Evolutionary conservation across 2,888 invertebrate species (phyloP).

Genomic region (Mesodorylaimus sp.): DNA sequence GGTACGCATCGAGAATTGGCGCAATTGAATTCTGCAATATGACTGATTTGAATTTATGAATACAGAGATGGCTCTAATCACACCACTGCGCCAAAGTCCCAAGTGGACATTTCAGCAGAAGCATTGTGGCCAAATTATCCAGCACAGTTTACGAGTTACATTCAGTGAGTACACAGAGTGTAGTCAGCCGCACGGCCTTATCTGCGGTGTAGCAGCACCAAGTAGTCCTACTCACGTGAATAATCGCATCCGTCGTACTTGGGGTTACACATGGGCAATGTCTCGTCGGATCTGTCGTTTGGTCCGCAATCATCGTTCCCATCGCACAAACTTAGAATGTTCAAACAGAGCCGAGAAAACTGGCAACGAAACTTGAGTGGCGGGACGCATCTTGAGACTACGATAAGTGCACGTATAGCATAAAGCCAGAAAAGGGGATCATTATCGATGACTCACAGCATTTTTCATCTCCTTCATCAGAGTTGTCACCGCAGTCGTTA

Average conservation of each 20-base stretch:
- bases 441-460: slow-evolving; percentile 9
- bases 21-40: slow-evolving; percentile 15
- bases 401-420: too few relatives aligned
- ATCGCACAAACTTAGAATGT: slow-evolving; percentile 26
- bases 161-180: too few relatives aligned
- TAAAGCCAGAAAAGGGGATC: too few relatives aligned
- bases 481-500: slow-evolving; percentile 84
- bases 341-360: slow-evolving; percentile 23
- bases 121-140: too few relatives aligned
- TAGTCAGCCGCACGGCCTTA: too few relatives aligned
- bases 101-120: too few relatives aligned
- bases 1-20: slow-evolving; percentile 50
- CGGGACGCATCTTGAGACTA: slow-evolving; percentile 15
- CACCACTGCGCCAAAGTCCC: too few relatives aligned
- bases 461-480: slow-evolving; percentile 71
- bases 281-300: slow-evolving; percentile 38
- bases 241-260: background rate
- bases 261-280: slow-evolving; percentile 48
- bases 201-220: too few relatives aligned
- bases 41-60: too few relatives aligned
- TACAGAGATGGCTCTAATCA: too few relatives aligned
- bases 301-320: slow-evolving; percentile 27
- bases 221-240: too few relatives aligned
- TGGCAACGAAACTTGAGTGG: slow-evolving; percentile 28
- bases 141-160: too few relatives aligned